These are phyloP conservation scores for Kryphioiulus occultus DNA, from an alignment of 2,888 invertebrate species.

Conservation along the genomic window DNA sequence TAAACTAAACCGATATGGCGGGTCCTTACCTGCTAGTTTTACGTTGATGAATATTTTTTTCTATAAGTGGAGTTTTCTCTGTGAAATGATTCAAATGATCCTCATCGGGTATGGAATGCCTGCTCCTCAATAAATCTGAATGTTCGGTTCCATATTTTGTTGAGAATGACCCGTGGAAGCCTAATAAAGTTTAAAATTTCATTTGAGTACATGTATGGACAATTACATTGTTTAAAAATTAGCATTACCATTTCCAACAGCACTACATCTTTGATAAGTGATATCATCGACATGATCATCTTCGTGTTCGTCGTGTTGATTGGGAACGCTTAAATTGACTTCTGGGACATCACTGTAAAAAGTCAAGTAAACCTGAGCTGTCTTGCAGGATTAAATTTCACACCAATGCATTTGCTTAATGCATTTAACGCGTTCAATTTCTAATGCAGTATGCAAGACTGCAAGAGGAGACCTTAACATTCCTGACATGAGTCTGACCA, in stretches of 20 bases:
- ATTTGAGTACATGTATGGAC: not conserved
- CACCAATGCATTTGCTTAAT: too few species aligned
- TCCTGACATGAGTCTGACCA: too few species aligned
- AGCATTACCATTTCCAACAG: not conserved
- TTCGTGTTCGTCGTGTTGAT: not conserved
- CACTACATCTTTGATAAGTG: not conserved
- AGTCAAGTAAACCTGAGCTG: too few species aligned
- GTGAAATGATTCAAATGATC: constrained; percentile 25
- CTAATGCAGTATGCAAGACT: too few species aligned
- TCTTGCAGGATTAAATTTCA: too few species aligned
- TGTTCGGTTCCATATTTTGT: constrained; percentile 41
- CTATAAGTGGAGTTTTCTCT: constrained; percentile 29
- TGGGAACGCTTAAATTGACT: not conserved
- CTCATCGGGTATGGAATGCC: not conserved
- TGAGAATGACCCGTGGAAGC: not conserved
- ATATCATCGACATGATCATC: not conserved
- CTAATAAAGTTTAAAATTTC: not conserved
- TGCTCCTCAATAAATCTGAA: not conserved
- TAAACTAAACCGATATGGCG: not conserved
- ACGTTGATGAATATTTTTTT: not conserved
- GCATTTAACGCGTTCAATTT: too few species aligned
- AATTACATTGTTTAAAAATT: not conserved
- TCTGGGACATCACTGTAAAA: not conserved
- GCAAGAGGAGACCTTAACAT: too few species aligned
- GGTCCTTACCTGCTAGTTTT: not conserved